Evolutionary conservation across 2,797 vertebrate species (phyloP), one percentile per base, ranked within the genome.

Genomic region (Apodemus agrarius): DNA sequence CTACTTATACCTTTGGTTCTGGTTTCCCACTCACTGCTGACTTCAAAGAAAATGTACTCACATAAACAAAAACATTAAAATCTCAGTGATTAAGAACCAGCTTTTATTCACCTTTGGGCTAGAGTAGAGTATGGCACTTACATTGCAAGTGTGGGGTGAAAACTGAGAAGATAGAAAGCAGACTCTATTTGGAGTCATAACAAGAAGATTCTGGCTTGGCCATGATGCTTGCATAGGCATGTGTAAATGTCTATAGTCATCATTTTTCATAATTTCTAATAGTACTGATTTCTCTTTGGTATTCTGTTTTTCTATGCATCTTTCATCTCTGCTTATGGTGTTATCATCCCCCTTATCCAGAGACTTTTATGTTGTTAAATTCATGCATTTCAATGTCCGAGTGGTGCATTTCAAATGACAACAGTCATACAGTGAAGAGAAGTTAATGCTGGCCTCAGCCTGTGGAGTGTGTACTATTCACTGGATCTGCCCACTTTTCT

Each of bases 301-400:
- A 26, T 43, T 46, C 59, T 76, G 29, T 72, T 40, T 37, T 88
- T 76, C 43, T 54, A 37, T 21, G 6, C 0, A 5, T 34, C 59
- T 88, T 85, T 96, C 19, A 82, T 89, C 24, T 95, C 34, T 40
- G 11, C 22, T 34, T 88, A 26, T 72, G 46, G 57, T n/a, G 37
- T 34, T 34, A 22, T 74, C 43, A 93, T 72, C 81, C 19, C 40
- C 13, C 72, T 34, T 72, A 59, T 7, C 19, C 21, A 14, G 31
- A 83, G n/a, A 89, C 63, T 89, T 54, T 74, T 61, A 22, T 61
- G 13, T 43, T 16, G 92, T 94, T 85, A 40, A 89, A 3, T 54
- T 94, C 26, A 85, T 89, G 29, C 24, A 49, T 65, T 91, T 78
- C 52, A 52, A 24, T 61, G 17, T 69, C 75, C 74, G 34, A 75